Base-by-base conservation (phyloP, 2,888 invertebrate species). In the Brassicogethes aeneus region DNA sequence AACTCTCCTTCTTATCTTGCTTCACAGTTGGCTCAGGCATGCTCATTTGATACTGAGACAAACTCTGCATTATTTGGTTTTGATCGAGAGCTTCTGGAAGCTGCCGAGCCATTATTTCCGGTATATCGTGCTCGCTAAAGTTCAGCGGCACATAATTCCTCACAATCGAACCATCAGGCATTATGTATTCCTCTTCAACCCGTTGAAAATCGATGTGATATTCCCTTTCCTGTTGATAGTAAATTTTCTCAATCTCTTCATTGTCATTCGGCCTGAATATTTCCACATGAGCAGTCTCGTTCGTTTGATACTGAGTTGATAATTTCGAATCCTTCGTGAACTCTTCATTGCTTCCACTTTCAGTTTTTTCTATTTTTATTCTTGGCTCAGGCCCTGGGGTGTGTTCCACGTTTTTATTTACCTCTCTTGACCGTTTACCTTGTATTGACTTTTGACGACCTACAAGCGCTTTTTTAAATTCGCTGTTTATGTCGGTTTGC, bases 391-490 rank as follows among this genome's bases (percentile, higher is more conserved):
- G 34, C 14, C 45, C 54, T 5, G 44, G 49, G 1, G 17, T 36
- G 39, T 48, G 47, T 14, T 45, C 46, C 3, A 52, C 39, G 36
- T 49, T 48, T 42, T 47, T 48, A n/a, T 40, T 46, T 2, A 47
- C 39, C 36, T 57, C 52, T 34, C 52, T 45, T 13, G 48, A 45
- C 32, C 59, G 52, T 47, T 60, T 59, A 2, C 56, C 54, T 47
- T 55, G 54, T 29, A 56, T 48, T 2, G 60, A 58, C 41, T 61
- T 60, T 46, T 60, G 55, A 45, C 62, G 55, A 1, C 61, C 57
- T 13, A 58, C 54, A 7, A 67, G 44, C 7, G 66, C 65, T 53
- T 66, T 67, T 50, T 64, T 64, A 44, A 68, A 64, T 52, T 69
- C 69, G 3, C 56, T 54, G 48, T 67, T 68, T 31, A 68, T 63